A percentile compares a stretch with the other conserved stretches of the same genome.
phyloP scores from a whole-genome alignment of 1,140 invertebrate species.

The Procambarus clarkii region DNA sequence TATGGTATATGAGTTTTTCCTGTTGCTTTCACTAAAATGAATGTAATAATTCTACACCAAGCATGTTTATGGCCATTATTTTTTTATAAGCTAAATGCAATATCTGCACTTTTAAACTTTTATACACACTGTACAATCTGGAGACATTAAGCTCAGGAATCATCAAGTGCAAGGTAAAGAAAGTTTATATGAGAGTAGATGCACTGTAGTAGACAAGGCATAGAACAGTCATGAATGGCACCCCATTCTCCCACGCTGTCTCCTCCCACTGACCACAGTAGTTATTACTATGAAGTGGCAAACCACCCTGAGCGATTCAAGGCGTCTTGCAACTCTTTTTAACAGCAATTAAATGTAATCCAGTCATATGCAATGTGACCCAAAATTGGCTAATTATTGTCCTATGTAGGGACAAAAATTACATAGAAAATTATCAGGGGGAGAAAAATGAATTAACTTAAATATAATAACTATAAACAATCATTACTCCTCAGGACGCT shows the following conservation, averaged over 20 bases:
- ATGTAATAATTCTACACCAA: neutral
- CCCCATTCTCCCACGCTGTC: slow-evolving; percentile 33
- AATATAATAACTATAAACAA: neutral
- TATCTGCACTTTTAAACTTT: neutral
- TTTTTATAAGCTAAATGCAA: neutral
- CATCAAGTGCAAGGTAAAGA: neutral
- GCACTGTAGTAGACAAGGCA: neutral
- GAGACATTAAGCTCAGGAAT: neutral
- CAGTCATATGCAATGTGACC: neutral
- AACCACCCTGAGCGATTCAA: neutral
- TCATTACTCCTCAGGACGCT: slow-evolving; percentile 50
- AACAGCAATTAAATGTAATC: neutral
- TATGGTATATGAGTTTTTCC: neutral
- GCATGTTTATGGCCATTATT: neutral
- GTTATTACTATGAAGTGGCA: neutral
- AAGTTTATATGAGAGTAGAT: neutral
- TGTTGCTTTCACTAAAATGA: neutral
- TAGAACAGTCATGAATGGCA: neutral
- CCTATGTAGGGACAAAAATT: neutral
- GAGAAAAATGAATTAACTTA: neutral
- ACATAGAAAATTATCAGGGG: neutral
- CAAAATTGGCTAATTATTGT: neutral
- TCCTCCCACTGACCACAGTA: slow-evolving; percentile 27
- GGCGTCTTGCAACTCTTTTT: neutral
- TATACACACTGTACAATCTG: neutral